phyloP scores from a whole-genome alignment of 2,113 vertebrate species.

The Vulpes ferrilata region DNA sequence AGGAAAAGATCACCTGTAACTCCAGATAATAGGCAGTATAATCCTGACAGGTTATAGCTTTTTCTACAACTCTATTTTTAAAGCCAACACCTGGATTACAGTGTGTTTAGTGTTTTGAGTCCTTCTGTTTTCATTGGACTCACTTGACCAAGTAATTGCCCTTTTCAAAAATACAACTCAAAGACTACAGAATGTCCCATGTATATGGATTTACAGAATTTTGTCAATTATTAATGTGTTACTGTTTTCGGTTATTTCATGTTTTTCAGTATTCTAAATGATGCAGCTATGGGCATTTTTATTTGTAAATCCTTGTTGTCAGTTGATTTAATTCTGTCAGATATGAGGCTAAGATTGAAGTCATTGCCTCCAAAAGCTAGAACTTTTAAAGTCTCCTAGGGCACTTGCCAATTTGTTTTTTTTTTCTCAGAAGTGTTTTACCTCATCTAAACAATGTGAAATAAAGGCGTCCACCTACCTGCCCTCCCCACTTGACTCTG shows the following conservation, averaged over 20 bases:
- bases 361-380: not conserved
- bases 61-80: slow-evolving; percentile 14
- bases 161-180: not conserved
- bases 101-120: slow-evolving; percentile 17
- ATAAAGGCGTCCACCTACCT: not conserved
- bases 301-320: not conserved
- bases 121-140: not conserved
- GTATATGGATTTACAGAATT: not conserved
- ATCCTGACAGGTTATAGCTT: not conserved
- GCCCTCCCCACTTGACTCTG: not conserved
- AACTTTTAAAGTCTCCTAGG: not conserved
- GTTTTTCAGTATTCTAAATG: not conserved
- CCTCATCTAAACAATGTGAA: not conserved
- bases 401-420: not conserved
- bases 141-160: not conserved
- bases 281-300: not conserved
- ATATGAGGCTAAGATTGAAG: not conserved
- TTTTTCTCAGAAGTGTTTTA: not conserved
- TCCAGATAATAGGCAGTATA: not conserved
- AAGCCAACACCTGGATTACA: not conserved
- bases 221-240: not conserved
- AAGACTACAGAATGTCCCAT: not conserved
- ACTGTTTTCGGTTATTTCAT: not conserved
- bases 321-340: not conserved
- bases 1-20: not conserved